Evolutionary conservation across 2,888 invertebrate genomes (phyloP).

Genomic region (Caenorhabditis sinica): DNA sequence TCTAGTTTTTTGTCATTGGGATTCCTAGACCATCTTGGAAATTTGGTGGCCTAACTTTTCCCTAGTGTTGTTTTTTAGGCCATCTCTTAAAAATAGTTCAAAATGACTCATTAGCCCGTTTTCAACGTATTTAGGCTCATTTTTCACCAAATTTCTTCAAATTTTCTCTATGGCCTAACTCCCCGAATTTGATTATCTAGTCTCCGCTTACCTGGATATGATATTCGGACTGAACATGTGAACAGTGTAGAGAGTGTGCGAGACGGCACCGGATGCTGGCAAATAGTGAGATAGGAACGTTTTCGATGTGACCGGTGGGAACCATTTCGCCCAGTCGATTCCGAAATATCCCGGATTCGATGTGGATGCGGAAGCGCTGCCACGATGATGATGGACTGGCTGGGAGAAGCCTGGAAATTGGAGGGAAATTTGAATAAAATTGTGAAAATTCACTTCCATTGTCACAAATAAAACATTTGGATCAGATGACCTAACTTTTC

Average conservation of each 20-base stretch:
- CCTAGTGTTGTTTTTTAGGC: too few relatives aligned
- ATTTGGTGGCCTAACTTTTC: too few relatives aligned
- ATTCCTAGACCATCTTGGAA: background rate
- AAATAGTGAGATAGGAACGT: slow-evolving; percentile 79
- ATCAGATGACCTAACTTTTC: too few relatives aligned
- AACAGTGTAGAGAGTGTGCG: slow-evolving; percentile 79
- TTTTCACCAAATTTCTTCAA: background rate
- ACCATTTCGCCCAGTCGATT: slow-evolving; percentile 70
- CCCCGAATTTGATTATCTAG: background rate
- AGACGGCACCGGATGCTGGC: slow-evolving; percentile 79
- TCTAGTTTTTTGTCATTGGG: background rate
- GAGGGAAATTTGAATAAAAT: background rate
- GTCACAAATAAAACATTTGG: too few relatives aligned
- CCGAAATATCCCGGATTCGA: slow-evolving; percentile 27
- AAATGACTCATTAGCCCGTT: too few relatives aligned
- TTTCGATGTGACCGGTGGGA: slow-evolving; percentile 71
- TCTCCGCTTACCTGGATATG: slow-evolving; percentile 56
- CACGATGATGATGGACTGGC: slow-evolving; percentile 14
- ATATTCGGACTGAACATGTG: slow-evolving; percentile 80
- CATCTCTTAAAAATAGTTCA: too few relatives aligned
- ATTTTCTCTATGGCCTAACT: background rate
- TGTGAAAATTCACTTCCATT: too few relatives aligned
- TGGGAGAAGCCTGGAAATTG: slow-evolving; percentile 29
- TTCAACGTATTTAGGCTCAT: too few relatives aligned
- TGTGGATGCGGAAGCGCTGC: background rate